A percentile compares a stretch with the other conserved stretches of the same genome.
Conservation (phyloP, 2,888 invertebrate species). For the Aleiodes testaceus region DNA sequence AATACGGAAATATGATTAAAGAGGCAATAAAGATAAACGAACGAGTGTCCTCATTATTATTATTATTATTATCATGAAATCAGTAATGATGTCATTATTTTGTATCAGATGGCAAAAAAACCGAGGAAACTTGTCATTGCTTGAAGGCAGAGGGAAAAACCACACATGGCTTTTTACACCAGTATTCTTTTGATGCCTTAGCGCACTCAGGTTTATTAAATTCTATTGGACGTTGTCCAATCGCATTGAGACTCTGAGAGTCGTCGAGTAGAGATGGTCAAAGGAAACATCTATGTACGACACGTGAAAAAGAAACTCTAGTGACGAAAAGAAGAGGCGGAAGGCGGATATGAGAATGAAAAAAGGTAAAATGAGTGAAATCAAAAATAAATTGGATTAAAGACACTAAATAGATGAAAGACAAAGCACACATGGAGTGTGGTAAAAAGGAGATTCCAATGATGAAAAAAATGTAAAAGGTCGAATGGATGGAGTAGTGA, state of each 20-base stretch:
- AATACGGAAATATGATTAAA: too few relatives aligned
- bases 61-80: neutral
- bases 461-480: neutral
- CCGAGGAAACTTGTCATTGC: neutral
- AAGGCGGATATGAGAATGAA: neutral
- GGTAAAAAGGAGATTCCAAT: too few relatives aligned
- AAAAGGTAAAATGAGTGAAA: neutral
- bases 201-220: constrained; percentile 58
- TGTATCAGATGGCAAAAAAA: neutral
- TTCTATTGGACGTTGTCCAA: constrained; percentile 56
- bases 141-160: neutral
- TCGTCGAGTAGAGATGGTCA: constrained; percentile 6
- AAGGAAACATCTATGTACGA: constrained; percentile 13
- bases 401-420: neutral
- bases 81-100: constrained; percentile 1
- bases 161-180: constrained; percentile 9
- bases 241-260: constrained; percentile 3
- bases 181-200: constrained; percentile 30
- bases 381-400: constrained; percentile 5
- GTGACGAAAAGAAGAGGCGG: neutral
- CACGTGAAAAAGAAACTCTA: constrained; percentile 3
- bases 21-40: too few relatives aligned
- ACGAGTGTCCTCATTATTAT: too few relatives aligned
- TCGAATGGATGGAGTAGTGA: neutral
- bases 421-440: neutral